phyloP scores from a whole-genome alignment of 2,113 vertebrate species.

The Toxotes jaculatrix region DNA sequence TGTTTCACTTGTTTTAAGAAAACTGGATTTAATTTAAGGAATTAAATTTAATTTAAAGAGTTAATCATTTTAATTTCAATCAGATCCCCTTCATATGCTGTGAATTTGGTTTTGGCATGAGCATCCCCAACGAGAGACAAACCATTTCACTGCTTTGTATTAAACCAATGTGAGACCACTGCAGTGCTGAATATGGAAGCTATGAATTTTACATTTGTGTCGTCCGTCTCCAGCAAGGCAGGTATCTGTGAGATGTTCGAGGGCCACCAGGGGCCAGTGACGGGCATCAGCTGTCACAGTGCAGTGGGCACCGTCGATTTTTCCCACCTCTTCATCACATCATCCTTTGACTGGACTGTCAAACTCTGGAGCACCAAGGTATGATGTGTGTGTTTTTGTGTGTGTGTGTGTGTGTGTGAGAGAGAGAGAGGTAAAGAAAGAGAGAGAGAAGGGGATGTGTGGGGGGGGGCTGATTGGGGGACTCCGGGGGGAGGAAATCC shows the following conservation, averaged over 20 bases:
- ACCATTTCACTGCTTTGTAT: neutral
- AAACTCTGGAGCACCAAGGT: conserved; percentile 99
- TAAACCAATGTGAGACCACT: neutral
- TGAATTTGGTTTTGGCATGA: neutral
- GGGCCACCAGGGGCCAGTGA: conserved; percentile 97
- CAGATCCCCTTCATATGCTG: neutral
- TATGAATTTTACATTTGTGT: neutral
- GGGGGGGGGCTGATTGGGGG: conserved; percentile 61
- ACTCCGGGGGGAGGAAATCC: conserved; percentile 19
- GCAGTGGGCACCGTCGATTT: conserved; percentile 96
- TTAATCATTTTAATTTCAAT: neutral
- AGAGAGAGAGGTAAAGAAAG: no score
- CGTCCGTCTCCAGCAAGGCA: conserved; percentile 89
- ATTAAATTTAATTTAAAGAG: neutral
- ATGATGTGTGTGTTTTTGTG: conserved; percentile 36
- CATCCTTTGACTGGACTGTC: conserved; percentile 98
- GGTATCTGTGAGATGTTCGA: conserved; percentile 98
- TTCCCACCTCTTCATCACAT: conserved; percentile 97
- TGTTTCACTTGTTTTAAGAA: neutral
- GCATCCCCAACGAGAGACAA: neutral
- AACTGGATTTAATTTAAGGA: neutral
- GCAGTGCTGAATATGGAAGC: neutral
- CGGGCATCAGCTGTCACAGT: conserved; percentile 96
- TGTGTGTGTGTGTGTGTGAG: neutral
- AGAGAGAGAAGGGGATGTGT: conserved; percentile 20